Conservation (phyloP, 2,888 invertebrate species). For the Ligdia adustata region DNA sequence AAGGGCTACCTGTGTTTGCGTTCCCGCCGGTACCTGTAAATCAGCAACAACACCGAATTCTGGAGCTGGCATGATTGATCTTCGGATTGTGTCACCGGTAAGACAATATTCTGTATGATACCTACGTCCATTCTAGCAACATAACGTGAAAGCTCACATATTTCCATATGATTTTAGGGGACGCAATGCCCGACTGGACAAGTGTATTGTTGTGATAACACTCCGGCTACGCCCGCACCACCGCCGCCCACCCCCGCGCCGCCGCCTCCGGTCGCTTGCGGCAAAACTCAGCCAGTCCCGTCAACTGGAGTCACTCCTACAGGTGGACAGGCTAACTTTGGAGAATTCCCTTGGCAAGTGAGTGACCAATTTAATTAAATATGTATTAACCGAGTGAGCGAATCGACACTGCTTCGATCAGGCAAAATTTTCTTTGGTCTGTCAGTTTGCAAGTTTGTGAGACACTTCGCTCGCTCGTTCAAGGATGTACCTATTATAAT, state of each 20-base stretch:
- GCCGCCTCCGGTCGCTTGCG: constrained; percentile 64
- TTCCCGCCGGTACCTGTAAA: constrained; percentile 64
- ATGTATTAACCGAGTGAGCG: too few relatives aligned
- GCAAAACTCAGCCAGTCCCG: constrained; percentile 65
- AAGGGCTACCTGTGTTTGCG: constrained; percentile 68
- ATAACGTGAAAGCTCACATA: not conserved
- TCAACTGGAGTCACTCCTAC: constrained; percentile 57
- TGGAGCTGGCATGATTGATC: constrained; percentile 84
- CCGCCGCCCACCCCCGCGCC: too few relatives aligned
- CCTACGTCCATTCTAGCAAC: not conserved
- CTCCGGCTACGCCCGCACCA: too few relatives aligned
- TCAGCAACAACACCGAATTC: constrained; percentile 44
- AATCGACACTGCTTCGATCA: too few relatives aligned
- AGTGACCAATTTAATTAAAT: too few relatives aligned
- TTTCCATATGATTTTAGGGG: constrained; percentile 4
- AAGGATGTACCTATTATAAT: too few relatives aligned
- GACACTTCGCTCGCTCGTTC: too few relatives aligned
- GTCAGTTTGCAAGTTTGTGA: too few relatives aligned
- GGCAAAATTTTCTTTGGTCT: too few relatives aligned
- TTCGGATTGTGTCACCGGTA: constrained; percentile 85
- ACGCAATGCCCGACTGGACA: constrained; percentile 67
- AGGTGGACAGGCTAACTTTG: constrained; percentile 85
- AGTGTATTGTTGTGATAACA: constrained; percentile 69
- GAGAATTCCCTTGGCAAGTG: constrained; percentile 90
- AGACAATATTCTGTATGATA: constrained; percentile 38